A percentile compares a stretch with the other conserved stretches of the same genome.
Evolutionary conservation across 1,140 invertebrate genomes (phyloP).

Genomic region (Steinernema khuongi): DNA sequence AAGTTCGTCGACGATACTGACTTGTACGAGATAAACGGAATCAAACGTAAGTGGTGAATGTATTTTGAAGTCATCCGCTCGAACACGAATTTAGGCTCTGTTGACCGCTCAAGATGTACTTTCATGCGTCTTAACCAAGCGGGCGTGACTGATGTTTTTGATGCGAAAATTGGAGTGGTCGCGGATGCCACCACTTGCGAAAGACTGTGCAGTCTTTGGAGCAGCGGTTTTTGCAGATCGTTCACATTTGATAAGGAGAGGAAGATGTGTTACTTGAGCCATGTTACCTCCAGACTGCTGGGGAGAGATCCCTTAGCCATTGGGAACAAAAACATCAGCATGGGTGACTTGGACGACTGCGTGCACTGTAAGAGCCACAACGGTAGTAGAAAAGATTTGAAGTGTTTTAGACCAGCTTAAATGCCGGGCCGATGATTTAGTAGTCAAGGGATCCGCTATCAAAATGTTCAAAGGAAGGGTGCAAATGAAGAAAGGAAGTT

Average conservation of each 20-base stretch:
- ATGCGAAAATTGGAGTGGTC: not conserved
- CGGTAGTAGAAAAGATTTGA: not conserved
- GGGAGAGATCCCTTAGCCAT: not conserved
- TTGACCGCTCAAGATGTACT: constrained; percentile 10
- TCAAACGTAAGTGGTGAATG: constrained; percentile 14
- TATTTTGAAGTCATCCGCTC: not conserved
- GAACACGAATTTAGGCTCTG: not conserved
- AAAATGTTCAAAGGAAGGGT: not conserved
- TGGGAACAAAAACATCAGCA: not conserved
- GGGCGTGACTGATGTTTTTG: not conserved
- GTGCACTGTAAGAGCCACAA: not conserved
- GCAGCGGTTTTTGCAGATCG: not conserved
- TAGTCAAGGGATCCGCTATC: not conserved
- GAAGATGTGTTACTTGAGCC: not conserved
- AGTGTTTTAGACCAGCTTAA: not conserved
- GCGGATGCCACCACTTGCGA: not conserved
- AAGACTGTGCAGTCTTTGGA: not conserved
- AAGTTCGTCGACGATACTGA: not conserved
- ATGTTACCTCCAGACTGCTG: not conserved
- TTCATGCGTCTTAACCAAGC: constrained; percentile 5
- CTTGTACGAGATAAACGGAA: not conserved
- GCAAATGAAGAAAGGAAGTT: constrained; percentile 7
- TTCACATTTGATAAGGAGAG: not conserved
- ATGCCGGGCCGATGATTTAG: not conserved
- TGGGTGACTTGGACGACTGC: constrained; percentile 3